These are phyloP conservation scores for Drosophila imparisetae DNA, from an alignment of 2,888 invertebrate species.

Conservation along the genomic window DNA sequence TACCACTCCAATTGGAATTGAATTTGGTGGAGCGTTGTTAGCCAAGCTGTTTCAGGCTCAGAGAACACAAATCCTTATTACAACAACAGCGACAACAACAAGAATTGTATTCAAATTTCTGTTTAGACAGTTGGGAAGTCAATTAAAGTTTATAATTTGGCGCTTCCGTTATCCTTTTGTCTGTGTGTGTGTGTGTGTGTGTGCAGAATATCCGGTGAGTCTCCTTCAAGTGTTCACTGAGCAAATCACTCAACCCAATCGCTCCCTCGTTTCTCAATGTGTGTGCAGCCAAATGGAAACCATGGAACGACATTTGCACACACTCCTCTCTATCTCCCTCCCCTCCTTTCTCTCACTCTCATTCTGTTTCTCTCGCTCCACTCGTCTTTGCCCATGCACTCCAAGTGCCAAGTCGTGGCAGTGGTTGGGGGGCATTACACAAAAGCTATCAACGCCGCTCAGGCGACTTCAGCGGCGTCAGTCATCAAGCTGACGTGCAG, in stretches of 20 bases:
- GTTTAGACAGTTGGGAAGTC: slow-evolving; percentile 42
- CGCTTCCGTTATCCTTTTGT: slow-evolving; percentile 44
- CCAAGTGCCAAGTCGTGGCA: neutral
- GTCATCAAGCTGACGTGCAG: slow-evolving; percentile 61
- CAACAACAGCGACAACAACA: slow-evolving; percentile 24
- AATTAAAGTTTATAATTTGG: slow-evolving; percentile 68
- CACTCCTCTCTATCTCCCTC: slow-evolving; percentile 5
- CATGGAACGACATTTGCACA: slow-evolving; percentile 56
- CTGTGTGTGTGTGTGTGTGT: neutral
- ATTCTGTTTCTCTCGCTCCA: neutral
- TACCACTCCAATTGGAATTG: neutral
- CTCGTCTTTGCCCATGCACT: neutral
- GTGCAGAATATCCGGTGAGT: slow-evolving; percentile 18
- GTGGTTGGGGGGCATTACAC: neutral
- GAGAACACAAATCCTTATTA: slow-evolving; percentile 18
- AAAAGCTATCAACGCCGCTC: slow-evolving; percentile 60
- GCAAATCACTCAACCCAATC: slow-evolving; percentile 42
- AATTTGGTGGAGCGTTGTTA: slow-evolving; percentile 31
- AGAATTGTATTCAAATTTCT: slow-evolving; percentile 49
- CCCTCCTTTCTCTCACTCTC: neutral
- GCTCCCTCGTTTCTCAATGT: neutral
- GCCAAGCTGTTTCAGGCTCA: slow-evolving; percentile 54
- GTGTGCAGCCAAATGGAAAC: slow-evolving; percentile 64
- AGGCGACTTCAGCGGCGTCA: slow-evolving; percentile 43
- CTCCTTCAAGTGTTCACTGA: slow-evolving; percentile 45